Percentiles rank a stretch among this genome's conserved stretches.
Evolutionary conservation across 2,888 invertebrate genomes (phyloP).

Genomic region (Calliphora vomitoria): DNA sequence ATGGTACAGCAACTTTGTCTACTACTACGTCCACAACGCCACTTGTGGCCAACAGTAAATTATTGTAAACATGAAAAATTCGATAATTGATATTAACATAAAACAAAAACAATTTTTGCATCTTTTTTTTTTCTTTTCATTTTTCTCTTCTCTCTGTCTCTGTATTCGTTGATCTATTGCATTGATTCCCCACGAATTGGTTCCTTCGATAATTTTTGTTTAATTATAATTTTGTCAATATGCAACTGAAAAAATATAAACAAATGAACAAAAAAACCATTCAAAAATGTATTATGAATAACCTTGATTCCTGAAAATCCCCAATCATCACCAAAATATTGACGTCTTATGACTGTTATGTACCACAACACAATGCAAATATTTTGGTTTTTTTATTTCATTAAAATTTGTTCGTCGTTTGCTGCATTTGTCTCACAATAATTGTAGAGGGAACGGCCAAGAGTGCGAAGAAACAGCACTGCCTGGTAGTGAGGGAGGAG

Average conservation of each 20-base stretch:
- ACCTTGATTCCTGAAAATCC: neutral
- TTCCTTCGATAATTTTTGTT: slow-evolving; percentile 39
- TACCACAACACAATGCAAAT: neutral
- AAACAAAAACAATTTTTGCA: slow-evolving; percentile 85
- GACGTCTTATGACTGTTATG: neutral
- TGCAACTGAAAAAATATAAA: too few species aligned
- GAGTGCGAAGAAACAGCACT: slow-evolving; percentile 76
- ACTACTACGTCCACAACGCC: slow-evolving; percentile 83
- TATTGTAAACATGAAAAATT: slow-evolving; percentile 85
- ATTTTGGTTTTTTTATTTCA: slow-evolving; percentile 12
- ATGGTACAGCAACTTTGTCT: slow-evolving; percentile 82
- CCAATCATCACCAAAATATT: neutral
- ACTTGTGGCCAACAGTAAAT: slow-evolving; percentile 85
- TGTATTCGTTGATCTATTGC: slow-evolving; percentile 69
- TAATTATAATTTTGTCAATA: slow-evolving; percentile 63
- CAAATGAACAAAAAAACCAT: neutral
- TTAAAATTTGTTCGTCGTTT: slow-evolving; percentile 19
- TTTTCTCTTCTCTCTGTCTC: slow-evolving; percentile 72
- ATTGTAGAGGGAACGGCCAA: slow-evolving; percentile 75
- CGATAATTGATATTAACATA: slow-evolving; percentile 85
- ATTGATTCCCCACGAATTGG: slow-evolving; percentile 44
- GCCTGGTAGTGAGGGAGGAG: slow-evolving; percentile 75
- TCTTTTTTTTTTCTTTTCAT: slow-evolving; percentile 79
- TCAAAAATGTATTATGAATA: neutral
- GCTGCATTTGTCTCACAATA: slow-evolving; percentile 8